Evolutionary conservation across 2,888 invertebrate genomes (phyloP), one percentile per base, ranked within the genome.

Genomic region (Hirtodrosophila alboralis): DNA sequence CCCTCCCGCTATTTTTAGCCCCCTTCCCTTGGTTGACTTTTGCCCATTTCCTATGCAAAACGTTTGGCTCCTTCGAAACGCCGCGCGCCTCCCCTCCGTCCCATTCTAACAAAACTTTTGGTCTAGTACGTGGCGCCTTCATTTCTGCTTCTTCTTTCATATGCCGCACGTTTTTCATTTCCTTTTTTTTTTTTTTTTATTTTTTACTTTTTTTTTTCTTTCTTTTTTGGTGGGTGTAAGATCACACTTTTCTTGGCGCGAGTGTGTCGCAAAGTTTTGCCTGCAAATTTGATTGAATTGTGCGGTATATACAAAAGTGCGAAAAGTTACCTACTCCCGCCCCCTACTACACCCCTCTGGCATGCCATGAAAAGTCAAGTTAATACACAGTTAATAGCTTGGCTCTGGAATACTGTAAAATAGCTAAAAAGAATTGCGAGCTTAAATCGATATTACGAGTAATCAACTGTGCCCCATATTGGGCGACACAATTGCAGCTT

Each of bases 21-120:
- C 5, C 0, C 16, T 4, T 4, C 3, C 3, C 14, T 1, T n/a
- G 10, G 57, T 57, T 75, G 73, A 62, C 76, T 84, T 75, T 70
- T 65, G 60, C 60, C 74, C 78, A 70, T 85, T 75, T 78, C 65
- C 76, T 72, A 75, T 85, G 79, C 79, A 85, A 83, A 83, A 59
- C 76, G 84, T 59, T 79, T 69, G 69, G 52, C 58, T 58, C 54
- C 36, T 57, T 48, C 59, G 70, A 34, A 33, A 33, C 57, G 37
- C 27, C 45, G 38, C 33, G 37, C 57, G 37, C 27, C 45, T 43
- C 33, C n/a, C 10, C 18, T 18, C 4, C 5, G 18, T 5, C 18
- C 18, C n/a, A 3, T 21, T 21, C 18, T 21, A 23, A 4, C 23
- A 31, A n/a, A n/a, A 21, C 9, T 23, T 51, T 52, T 45, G 40